Conservation (phyloP, 1,140 invertebrate genomes). For the Aphelenchoides fujianensis region DNA sequence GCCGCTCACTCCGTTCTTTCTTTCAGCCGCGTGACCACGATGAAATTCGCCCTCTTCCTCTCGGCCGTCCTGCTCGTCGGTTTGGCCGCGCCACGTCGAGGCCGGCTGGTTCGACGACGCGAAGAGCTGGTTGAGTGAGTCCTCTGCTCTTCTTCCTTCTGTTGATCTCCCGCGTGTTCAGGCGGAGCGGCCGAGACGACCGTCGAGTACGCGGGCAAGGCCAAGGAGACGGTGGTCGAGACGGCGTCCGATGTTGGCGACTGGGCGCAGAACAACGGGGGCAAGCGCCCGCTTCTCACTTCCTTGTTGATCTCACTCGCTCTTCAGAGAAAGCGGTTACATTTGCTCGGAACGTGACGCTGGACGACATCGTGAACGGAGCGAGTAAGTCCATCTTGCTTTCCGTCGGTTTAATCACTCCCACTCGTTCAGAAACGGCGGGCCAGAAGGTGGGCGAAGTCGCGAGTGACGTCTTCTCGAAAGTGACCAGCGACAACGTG, state of each 20-base stretch:
- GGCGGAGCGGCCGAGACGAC: neutral
- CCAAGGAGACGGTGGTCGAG: neutral
- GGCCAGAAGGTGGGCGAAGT: neutral
- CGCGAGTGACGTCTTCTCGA: neutral
- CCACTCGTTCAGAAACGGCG: neutral
- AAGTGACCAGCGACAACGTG: neutral
- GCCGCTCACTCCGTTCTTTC: too few species aligned
- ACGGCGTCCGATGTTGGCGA: neutral
- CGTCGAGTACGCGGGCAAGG: neutral
- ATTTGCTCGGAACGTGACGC: neutral
- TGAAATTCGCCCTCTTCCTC: neutral
- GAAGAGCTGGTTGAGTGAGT: neutral
- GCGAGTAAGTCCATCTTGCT: slow-evolving; percentile 3
- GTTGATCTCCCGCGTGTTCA: too few species aligned
- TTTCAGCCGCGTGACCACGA: neutral
- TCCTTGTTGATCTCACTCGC: too few species aligned
- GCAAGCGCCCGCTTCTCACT: too few species aligned
- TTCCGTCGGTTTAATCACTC: too few species aligned
- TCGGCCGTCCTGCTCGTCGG: neutral
- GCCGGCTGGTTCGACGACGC: slow-evolving; percentile 7
- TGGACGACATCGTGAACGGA: slow-evolving; percentile 3
- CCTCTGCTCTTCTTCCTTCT: too few species aligned
- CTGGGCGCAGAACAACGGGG: neutral
- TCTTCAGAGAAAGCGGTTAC: neutral
- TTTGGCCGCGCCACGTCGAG: neutral